These are phyloP conservation scores for Diadegma fenestrale DNA, from an alignment of 2,888 invertebrate genomes.

Conservation along the genomic window DNA sequence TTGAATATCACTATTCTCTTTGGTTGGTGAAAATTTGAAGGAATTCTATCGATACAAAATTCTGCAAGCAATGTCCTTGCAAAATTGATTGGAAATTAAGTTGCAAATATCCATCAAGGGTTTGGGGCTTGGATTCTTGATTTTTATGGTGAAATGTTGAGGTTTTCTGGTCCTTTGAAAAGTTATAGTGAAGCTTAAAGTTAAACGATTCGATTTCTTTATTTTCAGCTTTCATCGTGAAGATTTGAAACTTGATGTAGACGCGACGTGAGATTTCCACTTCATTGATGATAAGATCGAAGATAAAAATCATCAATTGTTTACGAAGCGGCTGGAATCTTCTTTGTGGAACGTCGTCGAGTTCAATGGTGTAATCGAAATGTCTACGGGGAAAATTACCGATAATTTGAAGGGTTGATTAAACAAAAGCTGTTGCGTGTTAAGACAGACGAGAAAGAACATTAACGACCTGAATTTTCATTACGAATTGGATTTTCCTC, in stretches of 20 bases:
- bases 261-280: neutral
- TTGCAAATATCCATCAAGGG: no score
- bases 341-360: neutral
- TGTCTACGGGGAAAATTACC: neutral
- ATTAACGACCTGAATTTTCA: neutral
- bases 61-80: no score
- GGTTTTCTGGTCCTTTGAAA: no score
- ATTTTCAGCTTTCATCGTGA: conserved; percentile 23
- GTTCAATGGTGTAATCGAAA: neutral
- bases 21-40: no score
- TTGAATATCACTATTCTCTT: no score
- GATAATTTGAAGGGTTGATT: neutral
- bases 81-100: no score
- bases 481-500: neutral
- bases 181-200: neutral
- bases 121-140: no score
- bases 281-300: neutral
- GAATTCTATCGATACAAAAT: no score
- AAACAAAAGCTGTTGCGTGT: neutral
- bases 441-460: neutral
- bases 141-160: no score
- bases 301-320: neutral
- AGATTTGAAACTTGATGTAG: neutral
- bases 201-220: neutral
- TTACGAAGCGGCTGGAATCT: neutral